Percentiles rank a stretch among this genome's conserved stretches.
phyloP scores from a whole-genome alignment of 2,113 vertebrate species.

The Recurvirostra avosetta region DNA sequence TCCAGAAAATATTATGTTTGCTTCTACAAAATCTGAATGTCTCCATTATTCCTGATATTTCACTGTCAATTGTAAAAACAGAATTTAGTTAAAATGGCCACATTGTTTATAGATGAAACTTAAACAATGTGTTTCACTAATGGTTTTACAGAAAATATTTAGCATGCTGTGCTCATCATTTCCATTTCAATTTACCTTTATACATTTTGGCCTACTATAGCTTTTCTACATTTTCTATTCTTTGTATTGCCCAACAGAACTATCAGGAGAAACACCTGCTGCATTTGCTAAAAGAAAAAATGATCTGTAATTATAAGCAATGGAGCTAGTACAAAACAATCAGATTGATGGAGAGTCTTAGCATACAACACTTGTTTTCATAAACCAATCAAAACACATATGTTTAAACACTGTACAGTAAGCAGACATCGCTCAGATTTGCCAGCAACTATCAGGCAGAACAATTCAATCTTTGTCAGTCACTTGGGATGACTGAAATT shows the following conservation, averaged over 20 bases:
- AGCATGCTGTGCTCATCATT: neutral
- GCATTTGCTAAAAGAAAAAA: neutral
- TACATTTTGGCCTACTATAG: neutral
- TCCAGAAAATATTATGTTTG: neutral
- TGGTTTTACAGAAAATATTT: neutral
- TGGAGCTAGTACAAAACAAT: slow-evolving; percentile 17
- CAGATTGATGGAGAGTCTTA: slow-evolving; percentile 17
- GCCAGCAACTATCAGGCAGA: neutral
- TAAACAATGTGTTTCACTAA: neutral
- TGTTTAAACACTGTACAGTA: neutral
- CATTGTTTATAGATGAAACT: neutral
- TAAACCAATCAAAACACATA: slow-evolving; percentile 25
- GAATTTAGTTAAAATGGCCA: neutral
- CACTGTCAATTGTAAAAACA: neutral
- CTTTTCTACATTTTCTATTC: neutral
- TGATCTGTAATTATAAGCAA: slow-evolving; percentile 5
- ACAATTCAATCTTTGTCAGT: neutral
- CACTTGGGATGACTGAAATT: neutral
- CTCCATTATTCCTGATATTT: neutral
- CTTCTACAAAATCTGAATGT: neutral
- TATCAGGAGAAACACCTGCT: slow-evolving; percentile 49
- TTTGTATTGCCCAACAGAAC: slow-evolving; percentile 13
- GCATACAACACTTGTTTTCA: slow-evolving; percentile 17
- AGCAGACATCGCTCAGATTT: neutral
- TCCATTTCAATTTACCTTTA: neutral